phyloP scores from a whole-genome alignment of 53 echinoderm and acorn worm genomes.

The Holothuria scabra region DNA sequence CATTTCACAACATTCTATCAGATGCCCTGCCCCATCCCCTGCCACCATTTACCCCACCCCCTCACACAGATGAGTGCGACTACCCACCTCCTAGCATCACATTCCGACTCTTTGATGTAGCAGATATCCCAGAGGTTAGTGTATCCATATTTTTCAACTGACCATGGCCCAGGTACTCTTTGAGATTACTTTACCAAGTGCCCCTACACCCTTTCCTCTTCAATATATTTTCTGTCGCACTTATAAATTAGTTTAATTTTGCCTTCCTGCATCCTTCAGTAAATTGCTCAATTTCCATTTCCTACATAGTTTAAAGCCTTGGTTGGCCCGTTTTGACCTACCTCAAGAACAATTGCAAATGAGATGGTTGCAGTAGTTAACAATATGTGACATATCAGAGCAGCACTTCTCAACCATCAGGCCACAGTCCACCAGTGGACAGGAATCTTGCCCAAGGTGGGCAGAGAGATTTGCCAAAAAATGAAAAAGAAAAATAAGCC shows the following conservation, averaged over 20 bases:
- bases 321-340: not conserved
- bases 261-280: not conserved
- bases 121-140: constrained; percentile 91
- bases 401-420: no score
- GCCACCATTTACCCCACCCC: constrained; percentile 78
- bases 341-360: not conserved
- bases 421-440: no score
- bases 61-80: constrained; percentile 69
- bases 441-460: no score
- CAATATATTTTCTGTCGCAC: not conserved
- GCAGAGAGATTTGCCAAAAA: no score
- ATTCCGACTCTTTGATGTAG: constrained; percentile 96
- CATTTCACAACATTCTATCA: constrained; percentile 84
- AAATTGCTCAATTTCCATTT: not conserved
- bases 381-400: no score
- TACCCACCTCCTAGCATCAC: constrained; percentile 86
- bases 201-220: not conserved
- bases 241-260: not conserved
- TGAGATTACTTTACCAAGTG: not conserved
- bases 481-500: no score
- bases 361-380: no score
- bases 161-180: not conserved
- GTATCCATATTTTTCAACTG: not conserved
- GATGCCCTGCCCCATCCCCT: constrained; percentile 82
- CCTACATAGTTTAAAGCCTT: not conserved